These are phyloP conservation scores for Neoniphon sammara DNA, from an alignment of 2,797 vertebrate genomes.

Conservation along the genomic window DNA sequence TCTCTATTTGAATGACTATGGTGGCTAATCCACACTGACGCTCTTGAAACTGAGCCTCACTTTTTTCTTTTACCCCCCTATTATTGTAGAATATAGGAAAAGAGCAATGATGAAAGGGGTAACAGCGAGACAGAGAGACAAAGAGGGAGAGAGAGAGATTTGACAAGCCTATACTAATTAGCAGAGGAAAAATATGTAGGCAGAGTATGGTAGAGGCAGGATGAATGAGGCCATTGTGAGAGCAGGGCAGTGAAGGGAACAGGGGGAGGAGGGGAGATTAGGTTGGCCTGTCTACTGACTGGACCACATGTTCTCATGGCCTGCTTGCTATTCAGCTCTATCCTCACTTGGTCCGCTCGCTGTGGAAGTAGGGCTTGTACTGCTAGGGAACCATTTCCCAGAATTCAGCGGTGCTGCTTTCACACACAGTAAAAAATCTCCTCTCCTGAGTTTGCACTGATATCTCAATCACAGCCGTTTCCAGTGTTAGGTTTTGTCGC, in stretches of 20 bases:
- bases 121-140: constrained; percentile 64
- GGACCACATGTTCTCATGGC: constrained; percentile 83
- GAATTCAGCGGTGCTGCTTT: constrained; percentile 3
- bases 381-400: constrained; percentile 29
- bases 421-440: background rate
- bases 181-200: constrained; percentile 84
- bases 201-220: constrained; percentile 78
- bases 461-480: background rate
- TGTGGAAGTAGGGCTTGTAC: constrained; percentile 50
- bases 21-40: constrained; percentile 27
- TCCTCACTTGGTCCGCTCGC: constrained; percentile 58
- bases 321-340: constrained; percentile 73
- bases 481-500: background rate
- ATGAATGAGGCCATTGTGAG: constrained; percentile 87
- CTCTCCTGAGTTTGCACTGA: background rate
- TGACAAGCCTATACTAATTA: constrained; percentile 84
- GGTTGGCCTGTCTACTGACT: constrained; percentile 79
- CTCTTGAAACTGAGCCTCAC: constrained; percentile 16
- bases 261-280: constrained; percentile 72
- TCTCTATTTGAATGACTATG: constrained; percentile 17
- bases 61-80: constrained; percentile 5
- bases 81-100: constrained; percentile 28
- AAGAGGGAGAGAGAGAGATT: constrained; percentile 65
- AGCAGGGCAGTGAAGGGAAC: constrained; percentile 62
- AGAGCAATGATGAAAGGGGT: constrained; percentile 53